These are phyloP conservation scores for Zosterops japonicus DNA, from an alignment of 2,113 vertebrate species.

Conservation along the genomic window DNA sequence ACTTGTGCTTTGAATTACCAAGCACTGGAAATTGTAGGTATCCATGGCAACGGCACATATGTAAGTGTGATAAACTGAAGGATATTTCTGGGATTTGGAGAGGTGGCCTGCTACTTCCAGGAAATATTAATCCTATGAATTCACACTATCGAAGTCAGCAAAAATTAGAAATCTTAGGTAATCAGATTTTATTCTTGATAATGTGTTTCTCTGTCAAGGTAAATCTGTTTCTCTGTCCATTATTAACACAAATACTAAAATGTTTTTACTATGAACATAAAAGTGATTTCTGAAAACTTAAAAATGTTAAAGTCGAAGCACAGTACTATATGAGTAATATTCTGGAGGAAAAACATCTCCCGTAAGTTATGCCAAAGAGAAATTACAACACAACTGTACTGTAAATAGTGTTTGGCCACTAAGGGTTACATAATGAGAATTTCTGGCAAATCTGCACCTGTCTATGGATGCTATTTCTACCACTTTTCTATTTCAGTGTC, in stretches of 20 bases:
- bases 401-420: background rate
- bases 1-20: conserved; percentile 40
- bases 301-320: background rate
- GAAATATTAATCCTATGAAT: background rate
- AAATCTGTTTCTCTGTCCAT: background rate
- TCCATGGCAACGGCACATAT: conserved; percentile 14
- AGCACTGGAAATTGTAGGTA: conserved; percentile 5
- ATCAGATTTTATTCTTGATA: background rate
- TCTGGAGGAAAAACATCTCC: background rate
- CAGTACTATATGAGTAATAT: background rate
- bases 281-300: background rate
- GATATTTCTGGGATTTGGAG: background rate
- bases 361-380: background rate
- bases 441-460: background rate
- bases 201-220: background rate
- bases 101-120: background rate
- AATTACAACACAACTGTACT: background rate
- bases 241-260: background rate
- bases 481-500: background rate
- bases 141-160: background rate
- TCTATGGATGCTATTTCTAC: background rate
- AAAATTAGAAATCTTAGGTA: background rate
- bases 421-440: background rate
- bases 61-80: conserved; percentile 23
- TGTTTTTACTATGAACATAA: background rate